Evolutionary conservation across 2,113 vertebrate genomes (phyloP), one percentile per base, ranked within the genome.

Genomic region (Apistogramma diplotaenia): DNA sequence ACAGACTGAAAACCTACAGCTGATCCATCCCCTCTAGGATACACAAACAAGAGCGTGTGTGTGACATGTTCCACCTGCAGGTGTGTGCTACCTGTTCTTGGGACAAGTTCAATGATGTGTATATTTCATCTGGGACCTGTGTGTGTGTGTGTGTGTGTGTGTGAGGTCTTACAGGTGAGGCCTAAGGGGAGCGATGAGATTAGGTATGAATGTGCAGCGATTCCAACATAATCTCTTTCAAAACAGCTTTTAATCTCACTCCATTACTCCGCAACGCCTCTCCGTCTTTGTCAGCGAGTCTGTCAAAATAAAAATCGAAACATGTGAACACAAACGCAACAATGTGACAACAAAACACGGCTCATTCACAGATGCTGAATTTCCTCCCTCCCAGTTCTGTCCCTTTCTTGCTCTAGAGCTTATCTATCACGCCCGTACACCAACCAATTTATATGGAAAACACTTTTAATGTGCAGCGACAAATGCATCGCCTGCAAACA

Each of bases 361-460:
- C 76, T 91, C 61, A 33, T 76, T 83, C 76, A 76, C 70, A 86
- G 74, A 76, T 53, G 19, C 18, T 11, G 57, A 62, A 74, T 85
- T 70, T 55, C 71, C 86, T 55, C 23, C 74, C 67, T 51, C 51
- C 49, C 62, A 57, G 19, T 67, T 77, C 74, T 75, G 81, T 87
- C 71, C 21, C 49, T 67, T 81, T 89, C 81, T 33, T 79, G 70
- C 84, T 87, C 49, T 16, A 62, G 49, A 53, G 85, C 86, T 88
- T 88, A 91, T 92, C 89, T 89, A 83, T 86, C 84, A 76, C 4
- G 7, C 71, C 71, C n/a, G 60, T 84, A 74, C 65, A 54, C 77
- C 77, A 74, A 78, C 83, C 87, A 89, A 89, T 93, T 92, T 93
- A 88, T 87, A 90, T 92, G 85, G 85, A 91, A 92, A 91, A 88